These are phyloP conservation scores for Urosaurus nigricauda DNA, from an alignment of 2,797 vertebrate genomes.

Conservation along the genomic window DNA sequence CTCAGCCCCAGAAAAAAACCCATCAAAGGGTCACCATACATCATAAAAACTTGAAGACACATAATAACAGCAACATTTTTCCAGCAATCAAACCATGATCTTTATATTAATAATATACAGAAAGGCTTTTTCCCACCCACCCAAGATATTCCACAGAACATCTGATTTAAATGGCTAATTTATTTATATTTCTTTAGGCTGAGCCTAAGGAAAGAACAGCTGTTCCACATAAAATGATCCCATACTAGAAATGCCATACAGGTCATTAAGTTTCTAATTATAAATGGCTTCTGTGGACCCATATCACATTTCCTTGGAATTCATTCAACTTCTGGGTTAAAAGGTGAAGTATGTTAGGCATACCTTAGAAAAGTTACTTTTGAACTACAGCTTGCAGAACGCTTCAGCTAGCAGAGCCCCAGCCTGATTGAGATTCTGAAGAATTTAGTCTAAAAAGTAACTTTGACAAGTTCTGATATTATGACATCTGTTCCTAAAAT, in stretches of 20 bases:
- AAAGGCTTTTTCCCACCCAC: too few relatives aligned
- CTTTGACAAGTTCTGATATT: too few relatives aligned
- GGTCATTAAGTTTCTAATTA: conserved; percentile 34
- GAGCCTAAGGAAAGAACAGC: conserved; percentile 21
- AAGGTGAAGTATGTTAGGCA: conserved; percentile 19
- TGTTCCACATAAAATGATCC: background rate
- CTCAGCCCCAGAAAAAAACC: too few relatives aligned
- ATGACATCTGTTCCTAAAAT: too few relatives aligned
- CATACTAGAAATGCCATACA: background rate
- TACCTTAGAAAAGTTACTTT: too few relatives aligned
- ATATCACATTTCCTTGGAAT: background rate
- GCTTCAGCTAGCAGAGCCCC: too few relatives aligned
- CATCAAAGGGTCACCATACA: too few relatives aligned
- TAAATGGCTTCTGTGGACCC: conserved; percentile 6
- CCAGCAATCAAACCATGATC: background rate
- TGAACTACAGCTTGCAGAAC: too few relatives aligned
- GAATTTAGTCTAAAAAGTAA: too few relatives aligned
- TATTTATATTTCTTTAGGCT: background rate
- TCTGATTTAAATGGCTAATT: background rate
- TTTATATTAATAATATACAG: background rate
- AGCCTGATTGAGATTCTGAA: too few relatives aligned
- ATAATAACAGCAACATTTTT: background rate
- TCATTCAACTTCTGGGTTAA: background rate
- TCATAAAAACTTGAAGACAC: too few relatives aligned
- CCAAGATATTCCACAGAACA: background rate